phyloP scores from a whole-genome alignment of 2,888 invertebrate species.

The Xylocampa areola region DNA sequence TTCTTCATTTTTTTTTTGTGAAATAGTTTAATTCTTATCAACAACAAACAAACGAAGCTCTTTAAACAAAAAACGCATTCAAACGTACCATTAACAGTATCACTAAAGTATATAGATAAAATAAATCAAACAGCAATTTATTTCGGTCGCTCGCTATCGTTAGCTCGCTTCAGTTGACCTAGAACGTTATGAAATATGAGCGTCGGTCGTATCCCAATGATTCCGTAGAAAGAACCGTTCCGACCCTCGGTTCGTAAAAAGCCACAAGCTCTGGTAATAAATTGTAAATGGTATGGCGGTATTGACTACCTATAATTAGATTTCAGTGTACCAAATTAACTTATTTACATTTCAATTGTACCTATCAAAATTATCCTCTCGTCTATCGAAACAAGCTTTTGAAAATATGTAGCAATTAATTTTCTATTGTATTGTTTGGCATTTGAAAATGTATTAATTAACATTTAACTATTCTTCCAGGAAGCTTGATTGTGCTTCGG shows the following conservation, averaged over 20 bases:
- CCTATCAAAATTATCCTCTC: no score
- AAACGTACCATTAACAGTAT: slow-evolving; percentile 27
- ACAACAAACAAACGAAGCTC: slow-evolving; percentile 5
- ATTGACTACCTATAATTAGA: slow-evolving; percentile 37
- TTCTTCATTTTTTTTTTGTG: no score
- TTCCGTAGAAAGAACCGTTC: slow-evolving; percentile 49
- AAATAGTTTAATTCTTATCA: no score
- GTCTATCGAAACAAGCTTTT: no score
- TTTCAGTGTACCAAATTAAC: slow-evolving; percentile 3
- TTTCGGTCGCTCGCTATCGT: slow-evolving; percentile 56
- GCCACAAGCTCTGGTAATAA: slow-evolving; percentile 34
- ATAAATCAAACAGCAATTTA: slow-evolving; percentile 65
- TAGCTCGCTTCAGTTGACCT: slow-evolving; percentile 61
- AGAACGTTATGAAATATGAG: slow-evolving; percentile 62
- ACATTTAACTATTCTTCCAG: no score
- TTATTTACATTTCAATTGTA: slow-evolving; percentile 15
- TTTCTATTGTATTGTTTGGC: no score
- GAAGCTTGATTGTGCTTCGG: no score
- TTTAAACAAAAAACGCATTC: slow-evolving; percentile 13
- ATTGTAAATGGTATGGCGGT: slow-evolving; percentile 50
- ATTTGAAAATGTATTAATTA: no score
- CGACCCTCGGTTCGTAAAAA: slow-evolving; percentile 44
- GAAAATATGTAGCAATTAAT: no score
- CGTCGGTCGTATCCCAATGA: slow-evolving; percentile 56
- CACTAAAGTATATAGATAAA: slow-evolving; percentile 43